A percentile compares a stretch with the other conserved stretches of the same genome.
phyloP scores from a whole-genome alignment of 2,797 vertebrate genomes.

The Presbytis comata region DNA sequence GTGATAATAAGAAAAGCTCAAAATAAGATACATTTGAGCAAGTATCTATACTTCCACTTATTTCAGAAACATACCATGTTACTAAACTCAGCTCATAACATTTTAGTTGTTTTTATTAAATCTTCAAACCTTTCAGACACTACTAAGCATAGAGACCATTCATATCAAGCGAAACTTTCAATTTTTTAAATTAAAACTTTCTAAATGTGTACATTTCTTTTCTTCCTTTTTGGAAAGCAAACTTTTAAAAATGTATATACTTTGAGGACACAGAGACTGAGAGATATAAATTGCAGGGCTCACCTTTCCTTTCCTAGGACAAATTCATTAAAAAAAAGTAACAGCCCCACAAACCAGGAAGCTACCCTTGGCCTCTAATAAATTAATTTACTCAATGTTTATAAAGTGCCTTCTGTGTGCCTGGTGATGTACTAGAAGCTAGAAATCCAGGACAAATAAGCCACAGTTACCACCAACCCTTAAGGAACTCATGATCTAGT shows the following conservation, averaged over 20 bases:
- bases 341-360: background rate
- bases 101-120: slow-evolving; percentile 6
- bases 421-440: background rate
- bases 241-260: background rate
- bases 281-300: background rate
- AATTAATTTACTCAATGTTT: background rate
- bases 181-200: background rate
- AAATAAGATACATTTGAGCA: background rate
- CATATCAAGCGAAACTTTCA: background rate
- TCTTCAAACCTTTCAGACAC: background rate
- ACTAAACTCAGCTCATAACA: background rate
- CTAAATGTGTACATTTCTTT: background rate
- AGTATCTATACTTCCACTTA: background rate
- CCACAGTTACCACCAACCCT: background rate
- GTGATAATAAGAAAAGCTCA: background rate
- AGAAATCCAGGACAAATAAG: background rate
- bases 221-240: background rate
- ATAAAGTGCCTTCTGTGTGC: background rate
- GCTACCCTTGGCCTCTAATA: background rate
- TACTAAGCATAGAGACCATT: background rate
- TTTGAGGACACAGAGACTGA: background rate
- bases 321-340: background rate
- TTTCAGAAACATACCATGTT: background rate
- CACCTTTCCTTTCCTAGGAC: background rate
- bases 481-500: background rate